phyloP scores from a whole-genome alignment of 2,888 invertebrate species.

The Acleris laterana region DNA sequence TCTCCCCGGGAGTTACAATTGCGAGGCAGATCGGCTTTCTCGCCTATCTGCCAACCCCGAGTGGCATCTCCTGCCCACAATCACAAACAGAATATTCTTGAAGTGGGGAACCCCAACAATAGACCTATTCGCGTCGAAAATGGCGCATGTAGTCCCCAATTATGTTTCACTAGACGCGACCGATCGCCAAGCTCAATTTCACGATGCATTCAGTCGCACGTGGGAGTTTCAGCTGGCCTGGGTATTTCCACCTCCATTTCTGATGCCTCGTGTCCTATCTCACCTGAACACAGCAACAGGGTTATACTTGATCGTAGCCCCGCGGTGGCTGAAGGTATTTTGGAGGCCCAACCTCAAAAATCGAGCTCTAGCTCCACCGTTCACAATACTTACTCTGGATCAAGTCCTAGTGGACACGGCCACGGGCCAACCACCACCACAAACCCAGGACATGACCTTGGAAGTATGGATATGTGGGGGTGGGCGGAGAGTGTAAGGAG shows the following conservation, averaged over 20 bases:
- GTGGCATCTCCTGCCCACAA: slow-evolving; percentile 30
- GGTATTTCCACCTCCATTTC: slow-evolving; percentile 36
- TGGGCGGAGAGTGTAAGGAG: slow-evolving; percentile 24
- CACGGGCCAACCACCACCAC: slow-evolving; percentile 36
- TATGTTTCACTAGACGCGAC: too few relatives aligned
- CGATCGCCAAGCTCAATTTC: slow-evolving; percentile 38
- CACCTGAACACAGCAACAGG: slow-evolving; percentile 38
- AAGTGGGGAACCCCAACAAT: slow-evolving; percentile 43
- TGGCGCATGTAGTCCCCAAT: slow-evolving; percentile 40
- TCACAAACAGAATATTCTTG: slow-evolving; percentile 34
- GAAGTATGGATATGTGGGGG: slow-evolving; percentile 41
- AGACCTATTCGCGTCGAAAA: slow-evolving; percentile 44
- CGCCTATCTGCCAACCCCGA: slow-evolving; percentile 21
- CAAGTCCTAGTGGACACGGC: slow-evolving; percentile 29
- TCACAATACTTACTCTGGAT: slow-evolving; percentile 25
- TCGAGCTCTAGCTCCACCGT: slow-evolving; percentile 28
- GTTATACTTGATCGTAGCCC: slow-evolving; percentile 33
- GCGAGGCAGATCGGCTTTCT: slow-evolving; percentile 2
- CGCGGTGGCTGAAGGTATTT: slow-evolving; percentile 11
- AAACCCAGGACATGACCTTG: slow-evolving; percentile 29
- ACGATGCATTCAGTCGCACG: slow-evolving; percentile 41
- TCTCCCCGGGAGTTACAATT: not conserved
- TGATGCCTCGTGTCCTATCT: slow-evolving; percentile 37
- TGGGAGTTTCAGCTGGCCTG: slow-evolving; percentile 44
- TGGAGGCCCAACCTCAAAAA: slow-evolving; percentile 22